Conservation (phyloP, 1,140 invertebrate genomes). For the Plutomurus gul region DNA sequence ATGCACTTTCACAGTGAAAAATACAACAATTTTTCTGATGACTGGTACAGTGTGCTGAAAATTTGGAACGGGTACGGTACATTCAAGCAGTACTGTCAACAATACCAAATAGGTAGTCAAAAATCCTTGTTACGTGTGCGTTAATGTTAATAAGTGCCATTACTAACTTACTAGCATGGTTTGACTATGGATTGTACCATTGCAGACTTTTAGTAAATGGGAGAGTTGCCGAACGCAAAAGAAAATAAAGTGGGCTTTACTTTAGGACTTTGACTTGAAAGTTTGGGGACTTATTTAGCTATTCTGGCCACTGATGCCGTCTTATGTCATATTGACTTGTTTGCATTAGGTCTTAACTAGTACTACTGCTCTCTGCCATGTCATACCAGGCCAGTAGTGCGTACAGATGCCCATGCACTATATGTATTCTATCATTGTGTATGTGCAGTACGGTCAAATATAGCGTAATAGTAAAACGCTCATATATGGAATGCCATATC, state of each 20-base stretch:
- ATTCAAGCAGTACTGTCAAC: no score
- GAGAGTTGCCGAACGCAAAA: no score
- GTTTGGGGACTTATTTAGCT: background rate
- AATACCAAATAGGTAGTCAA: background rate
- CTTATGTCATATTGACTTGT: conserved; percentile 30
- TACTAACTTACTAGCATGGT: no score
- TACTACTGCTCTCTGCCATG: background rate
- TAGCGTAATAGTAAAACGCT: background rate
- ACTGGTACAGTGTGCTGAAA: background rate
- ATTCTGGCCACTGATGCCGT: background rate
- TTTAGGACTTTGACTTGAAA: conserved; percentile 10
- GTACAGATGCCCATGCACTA: no score
- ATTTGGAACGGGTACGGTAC: background rate
- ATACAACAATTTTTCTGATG: background rate
- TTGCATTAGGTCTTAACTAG: conserved; percentile 28
- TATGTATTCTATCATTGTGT: no score
- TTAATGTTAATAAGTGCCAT: conserved; percentile 8
- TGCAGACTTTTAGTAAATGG: no score
- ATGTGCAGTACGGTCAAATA: no score
- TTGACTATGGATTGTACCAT: no score
- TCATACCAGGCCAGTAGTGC: no score
- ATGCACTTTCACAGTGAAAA: no score
- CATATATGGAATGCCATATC: conserved; percentile 1
- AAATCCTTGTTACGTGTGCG: background rate
- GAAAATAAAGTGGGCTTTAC: conserved; percentile 17